Evolutionary conservation across 2,113 vertebrate species (phyloP), one percentile per base, ranked within the genome.

Genomic region (Ariopsis seemanni): DNA sequence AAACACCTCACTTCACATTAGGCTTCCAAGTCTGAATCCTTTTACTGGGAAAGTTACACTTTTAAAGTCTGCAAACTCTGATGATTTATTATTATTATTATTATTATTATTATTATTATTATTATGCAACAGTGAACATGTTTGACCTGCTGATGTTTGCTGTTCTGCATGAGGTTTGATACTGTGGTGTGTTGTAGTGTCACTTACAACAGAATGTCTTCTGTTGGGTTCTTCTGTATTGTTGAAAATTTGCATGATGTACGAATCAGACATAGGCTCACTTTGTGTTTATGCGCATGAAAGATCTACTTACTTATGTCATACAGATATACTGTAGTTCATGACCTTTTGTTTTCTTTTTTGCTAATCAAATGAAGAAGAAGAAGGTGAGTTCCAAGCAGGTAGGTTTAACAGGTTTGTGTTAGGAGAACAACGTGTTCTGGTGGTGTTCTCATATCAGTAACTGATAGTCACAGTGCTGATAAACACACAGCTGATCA

Each of bases 301-400:
- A 15, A 20, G 25, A 15, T 12, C 53, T 5, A 55, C 18, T 5
- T 17, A 1, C 52, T 27, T 57, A 30, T 42, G 30, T 83, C 53
- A 15, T 79, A 60, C 42, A 62, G n/a, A 48, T 50, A 27, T 72
- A 7, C 67, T 85, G 5, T 34, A 78, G 42, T 71, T 52, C 25
- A 69, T 79, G 63, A 25, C 52, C 17, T 67, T 50, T 67, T 83
- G 72, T 89, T 85, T 84, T 58, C 27, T 77, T 90, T 86, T 90
- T 89, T 89, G 93, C 93, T 89, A 79, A 77, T 90, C 85, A 42
- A 89, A 65, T 90, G 84, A 91, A 94, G 94, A 94, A 94, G 94
- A 94, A 58, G 91, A 91, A 81, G 92, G 92, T 91, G 90, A 83
- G 77, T 91, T 95, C 79, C 88, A 91, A 48, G 88, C 94, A 94